Conservation (phyloP, 2,797 vertebrate species). For the Aselliscus stoliczkanus region DNA sequence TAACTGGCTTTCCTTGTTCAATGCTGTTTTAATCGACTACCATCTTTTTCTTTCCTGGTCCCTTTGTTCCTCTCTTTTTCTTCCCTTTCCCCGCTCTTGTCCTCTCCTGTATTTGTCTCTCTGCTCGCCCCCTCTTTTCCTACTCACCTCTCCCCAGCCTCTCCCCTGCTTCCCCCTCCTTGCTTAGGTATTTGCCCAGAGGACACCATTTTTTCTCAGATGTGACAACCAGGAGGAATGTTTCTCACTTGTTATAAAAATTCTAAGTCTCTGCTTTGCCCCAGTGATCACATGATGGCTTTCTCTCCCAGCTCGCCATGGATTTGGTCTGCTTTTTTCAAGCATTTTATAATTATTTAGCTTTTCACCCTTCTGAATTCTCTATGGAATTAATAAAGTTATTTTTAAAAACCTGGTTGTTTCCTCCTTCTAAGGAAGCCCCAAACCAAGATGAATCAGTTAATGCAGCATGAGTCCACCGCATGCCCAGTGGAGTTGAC, state of each 20-base stretch:
- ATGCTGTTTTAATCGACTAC: background rate
- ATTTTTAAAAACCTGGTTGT: background rate
- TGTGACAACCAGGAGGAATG: background rate
- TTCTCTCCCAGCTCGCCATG: background rate
- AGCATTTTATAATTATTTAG: background rate
- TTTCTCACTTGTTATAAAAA: background rate
- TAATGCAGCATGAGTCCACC: background rate
- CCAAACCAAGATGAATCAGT: background rate
- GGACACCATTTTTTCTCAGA: background rate
- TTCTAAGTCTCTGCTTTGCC: background rate
- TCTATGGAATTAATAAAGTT: conserved; percentile 15
- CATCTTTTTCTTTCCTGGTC: background rate
- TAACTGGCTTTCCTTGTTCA: background rate
- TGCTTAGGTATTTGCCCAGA: background rate
- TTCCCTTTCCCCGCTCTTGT: background rate
- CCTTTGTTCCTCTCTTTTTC: background rate
- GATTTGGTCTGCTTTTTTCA: background rate
- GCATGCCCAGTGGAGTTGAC: background rate
- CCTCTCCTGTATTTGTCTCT: background rate
- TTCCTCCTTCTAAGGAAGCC: background rate
- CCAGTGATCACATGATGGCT: fast-evolving
- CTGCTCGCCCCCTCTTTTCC: background rate
- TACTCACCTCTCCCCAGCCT: background rate
- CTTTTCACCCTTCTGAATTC: conserved; percentile 7
- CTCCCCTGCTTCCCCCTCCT: too few species aligned